These are phyloP conservation scores for Podarcis lilfordi DNA, from an alignment of 2,797 vertebrate genomes.

Conservation along the genomic window DNA sequence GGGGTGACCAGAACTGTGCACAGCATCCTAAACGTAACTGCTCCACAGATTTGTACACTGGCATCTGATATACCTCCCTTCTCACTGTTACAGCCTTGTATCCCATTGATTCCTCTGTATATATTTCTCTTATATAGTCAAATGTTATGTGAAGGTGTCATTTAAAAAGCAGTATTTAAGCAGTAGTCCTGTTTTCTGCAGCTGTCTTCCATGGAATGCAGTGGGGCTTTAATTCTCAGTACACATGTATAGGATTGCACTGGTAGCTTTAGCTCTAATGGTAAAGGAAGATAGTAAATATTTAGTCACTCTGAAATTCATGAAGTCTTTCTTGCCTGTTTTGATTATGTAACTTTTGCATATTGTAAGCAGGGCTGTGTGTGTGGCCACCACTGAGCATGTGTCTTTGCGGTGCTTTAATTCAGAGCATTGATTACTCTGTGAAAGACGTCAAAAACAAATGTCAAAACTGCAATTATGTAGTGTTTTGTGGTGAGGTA, in stretches of 20 bases:
- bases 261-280: neutral
- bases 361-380: neutral
- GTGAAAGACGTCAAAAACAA: neutral
- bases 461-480: neutral
- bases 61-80: neutral
- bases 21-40: neutral
- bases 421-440: neutral
- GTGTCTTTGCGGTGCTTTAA: neutral
- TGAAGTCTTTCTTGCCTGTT: neutral
- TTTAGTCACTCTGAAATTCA: neutral
- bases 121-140: neutral
- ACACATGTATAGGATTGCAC: no score
- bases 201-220: no score
- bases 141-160: neutral
- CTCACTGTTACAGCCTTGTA: neutral
- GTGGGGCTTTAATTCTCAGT: no score
- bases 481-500: neutral
- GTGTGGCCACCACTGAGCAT: neutral
- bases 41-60: neutral
- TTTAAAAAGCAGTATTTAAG: neutral
- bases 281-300: neutral
- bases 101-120: neutral
- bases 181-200: no score
- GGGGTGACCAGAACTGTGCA: neutral
- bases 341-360: neutral